phyloP scores from a whole-genome alignment of 2,797 vertebrate species.

The Intellagama lesueurii region DNA sequence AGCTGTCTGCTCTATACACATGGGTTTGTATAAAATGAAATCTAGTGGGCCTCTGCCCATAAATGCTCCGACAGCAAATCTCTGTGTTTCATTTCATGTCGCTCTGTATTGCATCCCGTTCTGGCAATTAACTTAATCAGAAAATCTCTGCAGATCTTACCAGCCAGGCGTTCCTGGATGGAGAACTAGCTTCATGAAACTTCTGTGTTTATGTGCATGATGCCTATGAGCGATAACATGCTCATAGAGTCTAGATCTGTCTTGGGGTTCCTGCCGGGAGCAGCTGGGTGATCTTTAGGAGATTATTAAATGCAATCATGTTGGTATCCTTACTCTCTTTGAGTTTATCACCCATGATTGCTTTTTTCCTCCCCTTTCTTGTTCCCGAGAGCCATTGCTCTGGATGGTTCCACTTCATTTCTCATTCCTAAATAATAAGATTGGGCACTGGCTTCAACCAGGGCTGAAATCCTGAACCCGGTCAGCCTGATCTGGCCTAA shows the following conservation, averaged over 20 bases:
- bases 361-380: neutral
- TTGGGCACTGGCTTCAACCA: neutral
- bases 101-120: neutral
- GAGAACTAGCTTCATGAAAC: rapidly evolving
- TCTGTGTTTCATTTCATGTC: rapidly evolving
- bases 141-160: rapidly evolving
- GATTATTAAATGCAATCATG: rapidly evolving
- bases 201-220: neutral
- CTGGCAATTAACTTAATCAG: neutral
- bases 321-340: neutral
- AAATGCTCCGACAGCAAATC: neutral
- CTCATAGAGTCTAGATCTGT: rapidly evolving
- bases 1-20: neutral
- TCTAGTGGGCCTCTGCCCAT: too few relatives aligned
- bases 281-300: rapidly evolving
- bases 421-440: neutral
- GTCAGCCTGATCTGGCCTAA: too few relatives aligned
- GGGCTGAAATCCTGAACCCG: neutral
- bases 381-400: neutral
- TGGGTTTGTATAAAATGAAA: neutral
- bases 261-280: neutral
- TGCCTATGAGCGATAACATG: neutral
- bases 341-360: neutral
- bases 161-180: neutral
- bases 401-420: neutral